Percentiles rank a stretch among this genome's conserved stretches.
These are phyloP conservation scores for Ptyas mucosa DNA, from an alignment of 2,113 vertebrate genomes.

Conservation along the genomic window DNA sequence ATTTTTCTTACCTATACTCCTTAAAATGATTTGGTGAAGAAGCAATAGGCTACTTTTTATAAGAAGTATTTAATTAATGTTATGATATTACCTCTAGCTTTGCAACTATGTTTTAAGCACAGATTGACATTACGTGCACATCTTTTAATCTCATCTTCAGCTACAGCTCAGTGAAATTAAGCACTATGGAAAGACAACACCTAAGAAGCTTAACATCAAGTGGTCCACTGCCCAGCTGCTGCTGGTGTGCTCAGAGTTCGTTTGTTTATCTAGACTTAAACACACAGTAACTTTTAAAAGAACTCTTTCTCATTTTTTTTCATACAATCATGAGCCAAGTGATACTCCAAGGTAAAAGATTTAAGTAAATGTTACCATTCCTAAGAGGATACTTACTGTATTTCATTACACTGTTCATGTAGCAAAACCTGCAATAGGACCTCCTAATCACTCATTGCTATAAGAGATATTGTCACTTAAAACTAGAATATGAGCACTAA, in stretches of 20 bases:
- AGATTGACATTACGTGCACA: slow-evolving; percentile 50
- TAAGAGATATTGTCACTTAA: neutral
- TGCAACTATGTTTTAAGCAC: slow-evolving; percentile 34
- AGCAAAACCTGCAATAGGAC: accelerated
- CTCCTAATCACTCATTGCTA: slow-evolving; percentile 6
- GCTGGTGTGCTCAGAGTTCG: neutral
- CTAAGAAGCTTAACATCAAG: slow-evolving; percentile 59
- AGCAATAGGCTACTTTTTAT: neutral
- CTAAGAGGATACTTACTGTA: neutral
- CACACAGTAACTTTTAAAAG: neutral
- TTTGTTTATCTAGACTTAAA: slow-evolving; percentile 32
- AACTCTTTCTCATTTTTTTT: neutral
- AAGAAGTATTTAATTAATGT: neutral
- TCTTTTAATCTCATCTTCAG: slow-evolving; percentile 59
- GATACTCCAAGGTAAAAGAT: neutral
- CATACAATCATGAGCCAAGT: neutral
- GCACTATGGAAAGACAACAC: slow-evolving; percentile 53
- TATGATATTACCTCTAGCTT: neutral
- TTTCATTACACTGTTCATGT: neutral
- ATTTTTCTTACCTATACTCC: neutral
- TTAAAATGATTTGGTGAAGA: neutral
- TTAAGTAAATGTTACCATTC: neutral
- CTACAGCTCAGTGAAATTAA: slow-evolving; percentile 54
- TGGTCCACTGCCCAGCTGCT: slow-evolving; percentile 37
- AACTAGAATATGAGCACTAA: slow-evolving; percentile 34